phyloP scores from a whole-genome alignment of 2,888 invertebrate species.

The Pristionchus maxplancki region DNA sequence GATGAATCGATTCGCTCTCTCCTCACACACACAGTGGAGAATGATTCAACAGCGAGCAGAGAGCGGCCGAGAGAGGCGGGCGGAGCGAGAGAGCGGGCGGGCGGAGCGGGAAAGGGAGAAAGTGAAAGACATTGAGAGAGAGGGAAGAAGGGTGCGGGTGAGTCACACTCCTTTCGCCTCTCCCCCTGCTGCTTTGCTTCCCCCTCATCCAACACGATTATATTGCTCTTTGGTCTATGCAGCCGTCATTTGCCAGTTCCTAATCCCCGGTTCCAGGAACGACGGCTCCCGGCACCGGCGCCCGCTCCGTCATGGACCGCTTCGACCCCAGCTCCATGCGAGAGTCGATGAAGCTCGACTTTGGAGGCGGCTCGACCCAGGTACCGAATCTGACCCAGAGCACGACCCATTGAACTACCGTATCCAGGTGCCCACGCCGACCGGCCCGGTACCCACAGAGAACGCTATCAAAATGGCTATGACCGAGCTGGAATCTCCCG shows the following conservation, averaged over 20 bases:
- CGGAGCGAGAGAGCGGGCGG: neutral
- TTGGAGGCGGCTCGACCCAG: constrained; percentile 15
- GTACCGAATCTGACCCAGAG: neutral
- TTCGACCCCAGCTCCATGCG: constrained; percentile 33
- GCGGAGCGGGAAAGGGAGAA: neutral
- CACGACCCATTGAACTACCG: neutral
- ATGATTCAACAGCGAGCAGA: constrained; percentile 35
- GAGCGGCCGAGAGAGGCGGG: neutral
- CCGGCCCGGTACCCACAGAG: neutral
- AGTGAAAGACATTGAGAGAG: constrained; percentile 41
- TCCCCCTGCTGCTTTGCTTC: neutral
- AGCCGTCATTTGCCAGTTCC: neutral
- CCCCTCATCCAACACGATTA: neutral
- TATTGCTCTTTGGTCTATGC: constrained; percentile 12
- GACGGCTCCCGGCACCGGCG: constrained; percentile 4
- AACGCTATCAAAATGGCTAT: neutral
- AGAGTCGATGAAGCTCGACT: constrained; percentile 51
- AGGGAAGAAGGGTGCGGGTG: neutral
- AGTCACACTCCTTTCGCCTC: constrained; percentile 11
- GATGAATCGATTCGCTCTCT: constrained; percentile 38
- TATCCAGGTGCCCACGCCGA: constrained; percentile 17
- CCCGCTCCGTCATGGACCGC: constrained; percentile 29
- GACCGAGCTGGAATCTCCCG: neutral
- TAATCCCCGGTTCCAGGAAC: constrained; percentile 8
- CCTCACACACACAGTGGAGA: constrained; percentile 23